Evolutionary conservation across 2,888 invertebrate species (phyloP), one percentile per base, ranked within the genome.

Genomic region (Deilephila porcellus): DNA sequence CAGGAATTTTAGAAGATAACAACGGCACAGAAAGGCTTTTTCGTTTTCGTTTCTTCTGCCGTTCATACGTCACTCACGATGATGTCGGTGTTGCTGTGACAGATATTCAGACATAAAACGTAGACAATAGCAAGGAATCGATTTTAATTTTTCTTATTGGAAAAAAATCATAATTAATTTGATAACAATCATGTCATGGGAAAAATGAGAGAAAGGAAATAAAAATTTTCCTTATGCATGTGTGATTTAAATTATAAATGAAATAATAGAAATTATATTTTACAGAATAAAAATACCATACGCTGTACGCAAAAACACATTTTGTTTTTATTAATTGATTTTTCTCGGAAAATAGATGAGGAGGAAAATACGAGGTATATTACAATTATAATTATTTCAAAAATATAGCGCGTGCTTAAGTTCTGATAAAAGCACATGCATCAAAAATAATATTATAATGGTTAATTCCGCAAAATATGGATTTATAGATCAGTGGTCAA

Each of bases 21-120:
- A 94, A 94, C 94, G 94, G 94, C 94, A 93, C 94, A 91, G 92
- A 91, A 92, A 92, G 93, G 93, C 93, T 94, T 93, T 94, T 92
- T 93, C 91, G 92, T 92, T 93, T 92, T 93, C 92, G 92, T 93
- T 87, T 90, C 89, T 90, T 89, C 92, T 92, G 93, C 93, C 90
- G 92, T 93, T 94, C 94, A 94, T 94, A 94, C 94, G 94, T 94
- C 94, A 94, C 94, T 93, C 90, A 91, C 87, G 84, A 88, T 88
- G 86, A 85, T 86, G 78, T 81, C 73, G 76, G 84, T 86, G 83
- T 87, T 88, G 85, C 86, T 77, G 52, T 71, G 59, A 60, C 59
- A 60, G 59, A 59, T 71, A 70, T 71, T 37, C 71, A 52, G 29
- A 45, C 25, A 45, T 67, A 67, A 67, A 67, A 67, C 67, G 67